phyloP scores from a whole-genome alignment of 2,113 vertebrate genomes.

The Steatornis caripensis region DNA sequence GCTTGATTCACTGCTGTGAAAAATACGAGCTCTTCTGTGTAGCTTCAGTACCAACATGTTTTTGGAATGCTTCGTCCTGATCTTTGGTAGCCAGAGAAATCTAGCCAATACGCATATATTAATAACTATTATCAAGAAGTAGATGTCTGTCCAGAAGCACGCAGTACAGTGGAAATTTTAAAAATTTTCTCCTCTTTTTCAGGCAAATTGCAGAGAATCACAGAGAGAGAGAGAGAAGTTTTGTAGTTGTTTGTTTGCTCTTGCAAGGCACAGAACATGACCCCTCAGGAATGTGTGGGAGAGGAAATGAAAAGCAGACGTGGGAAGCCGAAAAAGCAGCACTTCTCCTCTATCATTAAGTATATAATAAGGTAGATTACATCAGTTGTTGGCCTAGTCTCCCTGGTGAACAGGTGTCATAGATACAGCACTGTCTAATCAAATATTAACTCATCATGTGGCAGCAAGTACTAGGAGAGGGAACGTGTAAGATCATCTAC shows the following conservation, averaged over 20 bases:
- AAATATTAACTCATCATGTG: slow-evolving; percentile 63
- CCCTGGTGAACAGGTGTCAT: slow-evolving; percentile 64
- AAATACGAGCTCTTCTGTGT: background rate
- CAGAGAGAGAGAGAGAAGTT: background rate
- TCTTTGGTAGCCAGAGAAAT: background rate
- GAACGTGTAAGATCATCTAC: background rate
- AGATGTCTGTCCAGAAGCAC: background rate
- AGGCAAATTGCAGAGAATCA: background rate
- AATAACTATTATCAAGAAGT: background rate
- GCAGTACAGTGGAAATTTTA: background rate
- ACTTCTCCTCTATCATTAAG: slow-evolving; percentile 63
- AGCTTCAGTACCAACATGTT: background rate
- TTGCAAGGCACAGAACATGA: slow-evolving; percentile 42
- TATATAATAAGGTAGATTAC: slow-evolving; percentile 62
- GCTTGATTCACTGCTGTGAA: background rate
- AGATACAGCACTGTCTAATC: slow-evolving; percentile 56
- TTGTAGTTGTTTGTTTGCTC: slow-evolving; percentile 52
- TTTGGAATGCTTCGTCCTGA: background rate
- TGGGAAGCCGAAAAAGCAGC: slow-evolving; percentile 58
- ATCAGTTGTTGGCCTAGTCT: slow-evolving; percentile 62
- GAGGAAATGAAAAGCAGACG: slow-evolving; percentile 67
- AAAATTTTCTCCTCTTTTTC: background rate
- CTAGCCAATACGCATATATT: background rate
- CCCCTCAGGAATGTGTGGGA: slow-evolving; percentile 64
- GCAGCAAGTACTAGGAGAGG: slow-evolving; percentile 1